Conservation (phyloP, 2,888 invertebrate genomes). For the Agriotes lineatus region DNA sequence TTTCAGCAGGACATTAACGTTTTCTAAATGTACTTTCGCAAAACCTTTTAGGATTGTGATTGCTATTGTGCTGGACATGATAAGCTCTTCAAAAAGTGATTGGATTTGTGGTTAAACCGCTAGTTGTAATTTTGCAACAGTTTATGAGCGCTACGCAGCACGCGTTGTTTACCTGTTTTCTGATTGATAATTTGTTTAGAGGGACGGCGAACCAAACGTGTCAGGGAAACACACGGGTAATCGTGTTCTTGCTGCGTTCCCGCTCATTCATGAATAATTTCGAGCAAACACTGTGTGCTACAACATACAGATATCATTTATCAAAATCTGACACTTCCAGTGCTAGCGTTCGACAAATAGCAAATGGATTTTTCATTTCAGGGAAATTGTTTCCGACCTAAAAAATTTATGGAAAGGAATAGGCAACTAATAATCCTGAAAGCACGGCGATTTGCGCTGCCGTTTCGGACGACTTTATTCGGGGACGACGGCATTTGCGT, state of each 20-base stretch:
- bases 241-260: conserved; percentile 16
- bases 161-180: too few species aligned
- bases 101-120: too few species aligned
- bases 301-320: conserved; percentile 26
- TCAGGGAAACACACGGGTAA: conserved; percentile 16
- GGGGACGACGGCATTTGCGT: conserved; percentile 22
- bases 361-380: conserved; percentile 25
- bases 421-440: conserved; percentile 17
- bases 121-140: too few species aligned
- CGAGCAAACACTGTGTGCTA: conserved; percentile 12
- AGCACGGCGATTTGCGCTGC: conserved; percentile 9
- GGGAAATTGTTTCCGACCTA: conserved; percentile 15
- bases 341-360: conserved; percentile 18
- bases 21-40: too few species aligned
- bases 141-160: too few species aligned
- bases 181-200: conserved; percentile 14
- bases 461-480: conserved; percentile 17
- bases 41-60: too few species aligned
- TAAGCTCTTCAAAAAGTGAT: too few species aligned
- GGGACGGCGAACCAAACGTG: conserved; percentile 1
- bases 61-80: too few species aligned
- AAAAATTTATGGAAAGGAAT: conserved; percentile 17
- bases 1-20: too few species aligned
- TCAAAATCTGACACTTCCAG: conserved; percentile 32
- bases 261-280: conserved; percentile 29